Evolutionary conservation across 2,113 vertebrate species (phyloP).

Genomic region (Bubo blakistoni): DNA sequence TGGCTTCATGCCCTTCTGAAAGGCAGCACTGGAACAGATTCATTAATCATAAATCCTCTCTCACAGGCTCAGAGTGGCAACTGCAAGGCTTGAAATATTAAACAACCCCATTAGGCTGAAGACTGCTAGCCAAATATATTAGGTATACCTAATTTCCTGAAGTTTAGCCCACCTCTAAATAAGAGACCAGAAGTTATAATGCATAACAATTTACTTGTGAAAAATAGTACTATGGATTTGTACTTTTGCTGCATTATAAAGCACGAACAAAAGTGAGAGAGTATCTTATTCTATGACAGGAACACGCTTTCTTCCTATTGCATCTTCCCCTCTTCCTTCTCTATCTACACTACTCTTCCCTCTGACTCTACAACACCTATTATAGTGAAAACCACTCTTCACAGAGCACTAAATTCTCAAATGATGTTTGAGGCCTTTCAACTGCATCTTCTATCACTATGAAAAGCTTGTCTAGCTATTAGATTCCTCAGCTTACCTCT

Average conservation of each 20-base stretch:
- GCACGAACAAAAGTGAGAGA: background rate
- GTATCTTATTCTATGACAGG: background rate
- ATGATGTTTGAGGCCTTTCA: background rate
- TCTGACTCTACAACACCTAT: background rate
- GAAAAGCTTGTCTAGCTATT: background rate
- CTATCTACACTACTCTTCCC: background rate
- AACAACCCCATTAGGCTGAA: background rate
- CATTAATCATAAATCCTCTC: background rate
- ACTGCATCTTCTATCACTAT: background rate
- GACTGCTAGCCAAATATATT: background rate
- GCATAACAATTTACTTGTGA: background rate
- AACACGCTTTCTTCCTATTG: background rate
- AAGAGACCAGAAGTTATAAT: background rate
- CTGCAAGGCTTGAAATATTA: background rate
- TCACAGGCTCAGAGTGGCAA: background rate
- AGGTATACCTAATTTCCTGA: background rate
- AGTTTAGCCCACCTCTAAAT: background rate
- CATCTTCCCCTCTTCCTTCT: background rate
- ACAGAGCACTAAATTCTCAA: background rate
- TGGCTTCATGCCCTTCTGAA: background rate
- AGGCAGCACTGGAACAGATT: background rate
- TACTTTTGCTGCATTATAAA: background rate
- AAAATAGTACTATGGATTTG: background rate
- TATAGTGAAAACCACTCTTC: background rate
- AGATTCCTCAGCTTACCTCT: background rate